Evolutionary conservation across 2,797 vertebrate species (phyloP).

Genomic region (Leuciscus waleckii): DNA sequence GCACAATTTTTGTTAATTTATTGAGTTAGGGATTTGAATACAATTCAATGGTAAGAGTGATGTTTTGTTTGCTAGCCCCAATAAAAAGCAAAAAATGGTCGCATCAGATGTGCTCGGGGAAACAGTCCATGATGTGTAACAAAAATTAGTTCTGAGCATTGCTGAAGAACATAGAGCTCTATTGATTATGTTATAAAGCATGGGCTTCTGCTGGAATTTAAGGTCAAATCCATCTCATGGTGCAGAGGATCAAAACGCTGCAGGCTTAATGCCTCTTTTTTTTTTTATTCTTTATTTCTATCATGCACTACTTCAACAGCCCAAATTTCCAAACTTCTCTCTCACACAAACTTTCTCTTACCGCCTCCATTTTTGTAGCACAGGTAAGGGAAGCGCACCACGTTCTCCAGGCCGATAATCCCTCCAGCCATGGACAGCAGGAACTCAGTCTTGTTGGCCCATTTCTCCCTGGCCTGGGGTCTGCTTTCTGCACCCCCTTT

Average conservation of each 20-base stretch:
- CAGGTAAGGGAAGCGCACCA: constrained; percentile 92
- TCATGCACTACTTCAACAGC: not conserved
- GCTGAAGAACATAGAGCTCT: constrained; percentile 38
- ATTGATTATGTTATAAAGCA: constrained; percentile 33
- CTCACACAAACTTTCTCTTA: constrained; percentile 49
- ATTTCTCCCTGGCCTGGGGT: constrained; percentile 81
- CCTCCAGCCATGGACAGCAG: constrained; percentile 89
- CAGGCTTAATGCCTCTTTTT: not conserved
- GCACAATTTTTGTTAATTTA: not conserved
- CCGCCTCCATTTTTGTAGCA: constrained; percentile 93
- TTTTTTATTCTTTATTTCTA: not conserved
- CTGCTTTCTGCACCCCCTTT: constrained; percentile 44
- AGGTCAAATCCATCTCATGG: constrained; percentile 36
- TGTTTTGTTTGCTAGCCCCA: not conserved
- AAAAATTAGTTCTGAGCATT: constrained; percentile 15
- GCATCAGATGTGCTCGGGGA: not conserved
- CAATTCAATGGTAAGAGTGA: not conserved
- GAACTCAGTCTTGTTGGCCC: constrained; percentile 90
- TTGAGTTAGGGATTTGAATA: not conserved
- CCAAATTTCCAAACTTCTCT: no score
- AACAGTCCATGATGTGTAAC: not conserved
- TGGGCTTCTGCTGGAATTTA: constrained; percentile 13
- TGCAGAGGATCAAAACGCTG: not conserved
- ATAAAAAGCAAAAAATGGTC: not conserved
- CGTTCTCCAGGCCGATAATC: constrained; percentile 89